Conservation (phyloP, 2,113 vertebrate genomes). For the Monarcha castaneiventris region DNA sequence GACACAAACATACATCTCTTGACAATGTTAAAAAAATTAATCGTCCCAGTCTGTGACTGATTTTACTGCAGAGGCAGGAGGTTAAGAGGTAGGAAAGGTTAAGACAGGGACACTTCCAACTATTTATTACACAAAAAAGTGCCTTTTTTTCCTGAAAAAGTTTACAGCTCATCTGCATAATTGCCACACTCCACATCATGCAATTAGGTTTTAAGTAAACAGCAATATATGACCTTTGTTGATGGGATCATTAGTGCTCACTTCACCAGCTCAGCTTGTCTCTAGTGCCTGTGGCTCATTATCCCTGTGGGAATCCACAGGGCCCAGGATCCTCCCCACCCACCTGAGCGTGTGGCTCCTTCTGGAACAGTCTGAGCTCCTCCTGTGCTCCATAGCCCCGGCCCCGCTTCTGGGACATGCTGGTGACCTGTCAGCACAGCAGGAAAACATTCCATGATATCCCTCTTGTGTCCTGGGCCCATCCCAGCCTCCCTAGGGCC, state of each 20-base stretch:
- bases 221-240: neutral
- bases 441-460: neutral
- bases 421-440: neutral
- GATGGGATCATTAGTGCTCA: neutral
- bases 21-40: neutral
- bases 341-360: slow-evolving; percentile 69
- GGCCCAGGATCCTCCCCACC: neutral
- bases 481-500: neutral
- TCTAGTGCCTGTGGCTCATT: neutral
- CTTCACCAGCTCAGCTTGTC: neutral
- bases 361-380: slow-evolving; percentile 55
- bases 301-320: fast-evolving
- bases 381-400: slow-evolving; percentile 35
- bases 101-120: neutral
- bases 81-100: neutral
- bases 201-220: neutral
- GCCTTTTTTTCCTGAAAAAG: neutral
- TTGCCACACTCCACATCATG: neutral
- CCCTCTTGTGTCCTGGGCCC: slow-evolving; percentile 32
- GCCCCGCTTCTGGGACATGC: slow-evolving; percentile 46
- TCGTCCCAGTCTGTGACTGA: neutral
- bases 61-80: neutral
- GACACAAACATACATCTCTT: neutral
- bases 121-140: neutral
- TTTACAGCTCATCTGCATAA: neutral